Percentiles rank a stretch among this genome's conserved stretches.
Conservation (phyloP, 2,797 vertebrate species). For the Falco naumanni region DNA sequence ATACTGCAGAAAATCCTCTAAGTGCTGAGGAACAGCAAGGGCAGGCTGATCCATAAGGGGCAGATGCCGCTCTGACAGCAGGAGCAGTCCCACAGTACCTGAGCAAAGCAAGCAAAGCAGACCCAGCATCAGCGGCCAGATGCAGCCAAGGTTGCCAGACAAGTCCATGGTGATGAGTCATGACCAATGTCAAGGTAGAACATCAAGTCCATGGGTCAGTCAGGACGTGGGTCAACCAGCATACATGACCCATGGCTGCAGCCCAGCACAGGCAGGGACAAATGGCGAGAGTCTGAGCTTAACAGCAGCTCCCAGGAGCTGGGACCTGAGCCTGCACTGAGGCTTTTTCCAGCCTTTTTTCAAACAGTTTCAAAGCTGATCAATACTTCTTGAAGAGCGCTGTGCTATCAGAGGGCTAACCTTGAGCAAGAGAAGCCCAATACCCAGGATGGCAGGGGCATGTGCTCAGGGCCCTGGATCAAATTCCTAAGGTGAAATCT, state of each 20-base stretch:
- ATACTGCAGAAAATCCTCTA: background rate
- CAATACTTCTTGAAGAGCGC: background rate
- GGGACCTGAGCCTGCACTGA: background rate
- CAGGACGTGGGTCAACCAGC: background rate
- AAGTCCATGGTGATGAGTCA: background rate
- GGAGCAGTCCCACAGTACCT: background rate
- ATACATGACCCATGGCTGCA: background rate
- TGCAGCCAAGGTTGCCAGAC: background rate
- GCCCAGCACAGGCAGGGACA: background rate
- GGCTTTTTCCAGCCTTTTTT: background rate
- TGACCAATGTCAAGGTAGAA: accelerated
- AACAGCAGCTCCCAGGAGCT: background rate
- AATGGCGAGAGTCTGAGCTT: background rate
- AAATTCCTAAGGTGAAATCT: background rate
- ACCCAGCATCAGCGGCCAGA: accelerated
- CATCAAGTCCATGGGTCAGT: background rate
- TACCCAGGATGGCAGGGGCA: accelerated
- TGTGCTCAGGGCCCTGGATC: background rate
- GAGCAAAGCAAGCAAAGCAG: background rate
- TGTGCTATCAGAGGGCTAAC: background rate
- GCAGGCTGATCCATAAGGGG: background rate
- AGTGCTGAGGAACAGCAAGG: background rate
- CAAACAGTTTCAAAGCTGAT: background rate
- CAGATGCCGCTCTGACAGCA: background rate
- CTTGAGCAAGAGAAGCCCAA: background rate